Base-by-base conservation (phyloP, 2,113 vertebrate genomes). In the Myxocyprinus asiaticus region DNA sequence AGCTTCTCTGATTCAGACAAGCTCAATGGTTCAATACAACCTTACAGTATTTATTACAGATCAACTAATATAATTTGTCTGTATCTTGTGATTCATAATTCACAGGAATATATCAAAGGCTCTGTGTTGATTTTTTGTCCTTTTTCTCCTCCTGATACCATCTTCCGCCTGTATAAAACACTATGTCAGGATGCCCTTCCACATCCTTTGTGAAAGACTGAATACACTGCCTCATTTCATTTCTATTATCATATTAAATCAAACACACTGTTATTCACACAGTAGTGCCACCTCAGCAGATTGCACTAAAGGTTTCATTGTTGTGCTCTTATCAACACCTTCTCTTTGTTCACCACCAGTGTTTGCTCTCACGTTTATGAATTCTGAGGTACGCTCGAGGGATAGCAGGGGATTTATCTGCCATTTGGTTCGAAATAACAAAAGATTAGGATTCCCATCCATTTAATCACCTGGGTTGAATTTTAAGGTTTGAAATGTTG, bases 201-300 rank as follows among this genome's bases (percentile, higher is more conserved):
- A 22, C 56, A 48, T 73, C 70, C n/a, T 6, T 62, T 62, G 43
- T 48, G 17, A 48, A 61, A 15, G 11, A 58, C 53, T 17, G 63
- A 78, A 78, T 47, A 47, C 61, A 53, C 44, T 43, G 22, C 61
- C 47, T 61, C 62, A 14, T 47, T 48, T 67, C 9, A 3, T 17
- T 12, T 3, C 22, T 50, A 73, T 82, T 1, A 81, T 81, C 78
- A 70, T 58, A 47, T 67, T 53, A 15, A 77, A 88, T 87, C 80
- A 88, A 82, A 86, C 76, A 85, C 86, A 86, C 90, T 87, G 82
- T 87, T 86, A 83, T 88, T 84, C 72, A 80, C 85, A 81, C 72
- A 83, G 84, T 79, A 79, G 59, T 88, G 85, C 83, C 67, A 77
- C 84, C 83, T 90, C 89, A 90, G 88, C 87, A 81, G 47, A 79